Evolutionary conservation across 1,140 invertebrate species (phyloP).

Genomic region (Drosophila mayri): DNA sequence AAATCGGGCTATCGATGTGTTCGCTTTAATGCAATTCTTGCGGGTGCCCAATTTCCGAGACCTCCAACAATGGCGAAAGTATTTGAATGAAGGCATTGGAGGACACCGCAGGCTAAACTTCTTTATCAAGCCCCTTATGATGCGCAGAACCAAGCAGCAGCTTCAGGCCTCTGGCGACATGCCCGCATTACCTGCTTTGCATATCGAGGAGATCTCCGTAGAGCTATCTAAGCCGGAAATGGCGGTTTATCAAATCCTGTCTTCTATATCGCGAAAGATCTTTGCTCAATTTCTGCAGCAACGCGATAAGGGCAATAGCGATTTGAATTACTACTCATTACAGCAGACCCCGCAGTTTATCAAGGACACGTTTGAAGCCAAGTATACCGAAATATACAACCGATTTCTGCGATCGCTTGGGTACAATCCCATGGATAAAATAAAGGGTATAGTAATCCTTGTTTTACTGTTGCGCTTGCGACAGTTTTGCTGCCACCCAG

Average conservation of each 20-base stretch:
- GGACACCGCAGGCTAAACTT: conserved; percentile 39
- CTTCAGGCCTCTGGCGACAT: conserved; percentile 48
- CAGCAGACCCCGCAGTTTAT: conserved; percentile 39
- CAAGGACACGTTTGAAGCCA: not conserved
- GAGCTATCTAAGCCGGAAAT: conserved; percentile 40
- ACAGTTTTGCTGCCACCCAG: conserved; percentile 65
- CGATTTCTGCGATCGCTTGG: conserved; percentile 46
- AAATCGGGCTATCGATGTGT: conserved; percentile 54
- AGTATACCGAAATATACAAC: conserved; percentile 39
- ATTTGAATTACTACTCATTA: conserved; percentile 46
- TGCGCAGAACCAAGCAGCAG: conserved; percentile 52
- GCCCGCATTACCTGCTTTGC: conserved; percentile 35
- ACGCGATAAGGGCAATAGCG: conserved; percentile 39
- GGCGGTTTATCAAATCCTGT: conserved; percentile 55
- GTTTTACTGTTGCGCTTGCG: conserved; percentile 57
- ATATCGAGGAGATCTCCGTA: conserved; percentile 24
- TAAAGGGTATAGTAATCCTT: conserved; percentile 53
- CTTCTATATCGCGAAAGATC: conserved; percentile 39
- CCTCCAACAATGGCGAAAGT: conserved; percentile 35
- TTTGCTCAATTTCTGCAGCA: conserved; percentile 49
- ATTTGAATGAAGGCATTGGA: conserved; percentile 24
- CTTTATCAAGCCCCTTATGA: conserved; percentile 52
- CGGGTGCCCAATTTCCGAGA: conserved; percentile 48
- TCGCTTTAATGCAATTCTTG: conserved; percentile 49
- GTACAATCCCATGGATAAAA: conserved; percentile 35